Evolutionary conservation across 64 coral and sea anemone species (phyloP).

Genomic region (Actinia equina): DNA sequence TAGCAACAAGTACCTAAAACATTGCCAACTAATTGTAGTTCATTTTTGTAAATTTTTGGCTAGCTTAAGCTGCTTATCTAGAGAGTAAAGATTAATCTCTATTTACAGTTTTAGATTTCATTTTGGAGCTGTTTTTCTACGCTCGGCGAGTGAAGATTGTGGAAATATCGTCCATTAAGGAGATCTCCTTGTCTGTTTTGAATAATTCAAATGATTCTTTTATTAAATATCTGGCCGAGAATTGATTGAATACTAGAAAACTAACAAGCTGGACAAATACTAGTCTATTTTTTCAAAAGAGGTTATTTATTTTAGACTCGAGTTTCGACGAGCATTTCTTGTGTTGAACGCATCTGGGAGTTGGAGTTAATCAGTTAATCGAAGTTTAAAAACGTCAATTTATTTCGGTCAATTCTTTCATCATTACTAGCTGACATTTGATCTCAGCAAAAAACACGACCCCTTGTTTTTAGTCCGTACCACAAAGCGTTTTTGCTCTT

Average conservation of each 20-base stretch:
- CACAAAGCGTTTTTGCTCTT: neutral
- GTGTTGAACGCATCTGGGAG: neutral
- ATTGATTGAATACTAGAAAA: neutral
- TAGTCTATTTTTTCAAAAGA: neutral
- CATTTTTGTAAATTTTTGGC: neutral
- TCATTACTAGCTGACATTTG: neutral
- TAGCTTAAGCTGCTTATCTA: conserved; percentile 8
- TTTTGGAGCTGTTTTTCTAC: neutral
- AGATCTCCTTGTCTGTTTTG: neutral
- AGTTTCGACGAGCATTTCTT: neutral
- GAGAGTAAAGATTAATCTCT: neutral
- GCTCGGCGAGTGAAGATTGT: neutral
- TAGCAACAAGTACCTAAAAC: neutral
- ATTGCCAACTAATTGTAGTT: neutral
- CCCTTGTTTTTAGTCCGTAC: neutral
- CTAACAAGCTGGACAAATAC: conserved; percentile 17
- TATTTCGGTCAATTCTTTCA: neutral
- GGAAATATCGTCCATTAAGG: neutral
- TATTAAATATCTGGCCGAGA: neutral
- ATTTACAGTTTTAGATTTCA: neutral
- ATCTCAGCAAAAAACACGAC: neutral
- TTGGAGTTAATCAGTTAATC: conserved; percentile 6
- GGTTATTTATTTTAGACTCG: neutral
- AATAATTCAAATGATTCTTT: neutral
- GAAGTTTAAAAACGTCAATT: neutral